These are phyloP conservation scores for Chorisops tibialis DNA, from an alignment of 2,888 invertebrate species.

Conservation along the genomic window DNA sequence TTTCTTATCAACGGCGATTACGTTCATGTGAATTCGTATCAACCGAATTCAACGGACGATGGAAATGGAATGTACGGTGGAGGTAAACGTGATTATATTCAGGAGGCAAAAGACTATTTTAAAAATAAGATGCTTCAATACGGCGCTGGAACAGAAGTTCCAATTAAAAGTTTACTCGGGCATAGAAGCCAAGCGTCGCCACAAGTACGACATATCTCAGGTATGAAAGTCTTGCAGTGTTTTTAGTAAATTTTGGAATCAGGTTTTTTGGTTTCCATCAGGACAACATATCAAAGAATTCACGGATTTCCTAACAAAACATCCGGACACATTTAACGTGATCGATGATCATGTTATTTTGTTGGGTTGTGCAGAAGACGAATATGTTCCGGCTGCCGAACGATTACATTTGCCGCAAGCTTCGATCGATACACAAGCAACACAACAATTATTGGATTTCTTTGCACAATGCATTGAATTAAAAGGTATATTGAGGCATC, in stretches of 20 bases:
- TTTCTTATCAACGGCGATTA: constrained; percentile 93
- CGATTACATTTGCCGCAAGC: constrained; percentile 68
- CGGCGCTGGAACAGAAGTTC: constrained; percentile 93
- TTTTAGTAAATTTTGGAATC: too few species aligned
- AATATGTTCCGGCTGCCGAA: constrained; percentile 64
- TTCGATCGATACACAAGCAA: constrained; percentile 76
- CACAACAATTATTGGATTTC: constrained; percentile 78
- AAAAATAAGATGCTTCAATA: constrained; percentile 92
- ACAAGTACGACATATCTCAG: constrained; percentile 94
- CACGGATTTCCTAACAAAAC: constrained; percentile 80
- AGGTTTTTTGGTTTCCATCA: too few species aligned
- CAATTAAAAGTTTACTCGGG: constrained; percentile 92
- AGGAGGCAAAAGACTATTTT: constrained; percentile 97
- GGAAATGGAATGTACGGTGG: constrained; percentile 51
- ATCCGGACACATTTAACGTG: constrained; percentile 81
- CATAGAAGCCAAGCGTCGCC: constrained; percentile 95
- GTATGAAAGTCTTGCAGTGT: constrained; percentile 40
- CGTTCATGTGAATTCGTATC: constrained; percentile 80
- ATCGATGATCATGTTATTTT: constrained; percentile 82
- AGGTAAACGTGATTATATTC: constrained; percentile 83
- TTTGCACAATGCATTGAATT: constrained; percentile 78
- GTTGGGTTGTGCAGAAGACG: constrained; percentile 65
- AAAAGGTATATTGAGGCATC: constrained; percentile 52
- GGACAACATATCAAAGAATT: constrained; percentile 93
- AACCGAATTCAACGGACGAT: constrained; percentile 61